Base-by-base conservation (phyloP, 2,888 invertebrate species). In the Adineta ricciae region DNA sequence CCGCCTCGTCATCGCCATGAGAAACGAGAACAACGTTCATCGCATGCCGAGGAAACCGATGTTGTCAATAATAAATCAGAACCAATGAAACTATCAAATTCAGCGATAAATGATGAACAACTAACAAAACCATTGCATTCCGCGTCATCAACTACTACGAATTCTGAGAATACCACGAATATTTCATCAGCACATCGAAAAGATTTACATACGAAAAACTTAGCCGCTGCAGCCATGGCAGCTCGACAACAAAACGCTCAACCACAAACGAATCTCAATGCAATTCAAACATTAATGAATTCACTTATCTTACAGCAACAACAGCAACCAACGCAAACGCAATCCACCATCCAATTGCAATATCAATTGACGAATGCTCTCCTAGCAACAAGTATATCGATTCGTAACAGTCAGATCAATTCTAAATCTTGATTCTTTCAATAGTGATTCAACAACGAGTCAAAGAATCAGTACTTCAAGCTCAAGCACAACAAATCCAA, bases 401-500 rank as follows among this genome's bases (percentile, higher is more conserved):
- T 50, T 8, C 8, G 14, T 11, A 49, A 8, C 14, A 50, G 19
- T 50, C 3, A 19, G 19, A 50, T 19, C 11, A 50, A 19, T 19
- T 16, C 19, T 16, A 50, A 50, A 2, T 50, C 11, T 50, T 50
- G n/a, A 54, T 50, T 19, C 16, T 50, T 50, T 50, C 19, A 32
- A 27, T 64, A 64, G 64, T 64, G 64, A 64, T 64, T 64, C 64
- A 64, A 32, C 64, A 64, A 64, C 64, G 64, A 32, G 8, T 27
- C 8, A 64, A 64, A 64, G 64, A 64, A 64, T 4, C 64, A 32
- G 64, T 32, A 32, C 64, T 64, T 32, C 64, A 64, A 64, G 64
- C 64, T 64, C 64, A 64, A 64, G 64, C 64, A 64, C 64, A 64
- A 64, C 64, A 64, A 32, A 64, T 64, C 19, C 64, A 64, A 64